Percentiles rank a stretch among this genome's conserved stretches.
Evolutionary conservation across 2,113 vertebrate genomes (phyloP).

Genomic region (Thalassoma bifasciatum): DNA sequence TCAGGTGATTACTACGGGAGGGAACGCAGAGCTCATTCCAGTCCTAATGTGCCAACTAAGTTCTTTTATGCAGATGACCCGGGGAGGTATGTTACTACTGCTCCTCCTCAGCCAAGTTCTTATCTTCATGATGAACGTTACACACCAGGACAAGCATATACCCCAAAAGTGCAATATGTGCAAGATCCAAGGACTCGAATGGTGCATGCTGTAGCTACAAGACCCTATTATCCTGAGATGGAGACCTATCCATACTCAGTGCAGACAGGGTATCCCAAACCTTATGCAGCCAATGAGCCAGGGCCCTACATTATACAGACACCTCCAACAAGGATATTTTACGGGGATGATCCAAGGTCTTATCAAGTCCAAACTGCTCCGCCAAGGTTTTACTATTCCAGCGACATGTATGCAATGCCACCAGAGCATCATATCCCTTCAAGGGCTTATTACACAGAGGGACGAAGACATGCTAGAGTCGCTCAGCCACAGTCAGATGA

Average conservation of each 20-base stretch:
- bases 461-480: slow-evolving; percentile 82
- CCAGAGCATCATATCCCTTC: slow-evolving; percentile 87
- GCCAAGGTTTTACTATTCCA: slow-evolving; percentile 85
- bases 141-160: slow-evolving; percentile 80
- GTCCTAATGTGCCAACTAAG: slow-evolving; percentile 87
- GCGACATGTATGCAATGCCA: slow-evolving; percentile 87
- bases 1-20: slow-evolving; percentile 85
- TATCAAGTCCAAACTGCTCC: slow-evolving; percentile 85
- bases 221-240: slow-evolving; percentile 78
- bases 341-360: slow-evolving; percentile 84
- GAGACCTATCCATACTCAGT: slow-evolving; percentile 77
- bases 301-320: slow-evolving; percentile 88
- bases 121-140: slow-evolving; percentile 86
- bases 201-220: slow-evolving; percentile 78
- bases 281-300: slow-evolving; percentile 80
- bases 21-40: slow-evolving; percentile 86
- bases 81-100: slow-evolving; percentile 80
- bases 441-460: slow-evolving; percentile 84
- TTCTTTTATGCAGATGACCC: slow-evolving; percentile 92
- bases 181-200: slow-evolving; percentile 82
- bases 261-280: slow-evolving; percentile 78
- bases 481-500: slow-evolving; percentile 85
- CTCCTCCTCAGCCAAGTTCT: slow-evolving; percentile 75
- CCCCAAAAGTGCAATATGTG: slow-evolving; percentile 82
- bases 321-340: slow-evolving; percentile 81